Conservation (phyloP, 2,797 vertebrate species). For the Diceros bicornis region DNA sequence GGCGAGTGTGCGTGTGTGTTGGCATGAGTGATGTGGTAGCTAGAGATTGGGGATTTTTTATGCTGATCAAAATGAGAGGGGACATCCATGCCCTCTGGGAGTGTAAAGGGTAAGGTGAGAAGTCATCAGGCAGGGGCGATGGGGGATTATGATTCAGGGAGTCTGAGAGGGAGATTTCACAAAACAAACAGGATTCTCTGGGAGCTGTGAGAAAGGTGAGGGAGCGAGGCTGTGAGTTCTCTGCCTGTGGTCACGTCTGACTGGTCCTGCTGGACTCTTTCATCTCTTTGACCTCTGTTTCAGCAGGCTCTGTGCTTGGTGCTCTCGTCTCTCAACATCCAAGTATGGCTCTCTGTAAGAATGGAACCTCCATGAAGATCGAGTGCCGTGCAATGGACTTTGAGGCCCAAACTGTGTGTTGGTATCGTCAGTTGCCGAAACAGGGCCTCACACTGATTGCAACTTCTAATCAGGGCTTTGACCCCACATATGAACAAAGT, state of each 20-base stretch:
- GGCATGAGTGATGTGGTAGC: no score
- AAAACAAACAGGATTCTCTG: background rate
- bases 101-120: background rate
- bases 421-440: slow-evolving; percentile 65
- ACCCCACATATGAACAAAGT: accelerated
- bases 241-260: no score
- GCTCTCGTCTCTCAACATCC: slow-evolving; percentile 28
- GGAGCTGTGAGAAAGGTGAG: background rate
- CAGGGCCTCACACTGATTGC: slow-evolving; percentile 37
- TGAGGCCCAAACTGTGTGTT: background rate
- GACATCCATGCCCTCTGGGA: accelerated
- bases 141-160: no score
- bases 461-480: accelerated
- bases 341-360: background rate
- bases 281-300: background rate
- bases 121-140: accelerated
- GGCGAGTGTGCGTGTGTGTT: no score
- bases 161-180: background rate
- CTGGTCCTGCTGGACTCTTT: background rate
- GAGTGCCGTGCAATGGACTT: background rate
- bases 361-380: background rate
- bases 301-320: background rate
- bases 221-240: background rate
- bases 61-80: background rate
- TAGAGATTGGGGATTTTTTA: background rate